Evolutionary conservation across 2,888 invertebrate species (phyloP), one percentile per base, ranked within the genome.

Genomic region (Plebejus argus): DNA sequence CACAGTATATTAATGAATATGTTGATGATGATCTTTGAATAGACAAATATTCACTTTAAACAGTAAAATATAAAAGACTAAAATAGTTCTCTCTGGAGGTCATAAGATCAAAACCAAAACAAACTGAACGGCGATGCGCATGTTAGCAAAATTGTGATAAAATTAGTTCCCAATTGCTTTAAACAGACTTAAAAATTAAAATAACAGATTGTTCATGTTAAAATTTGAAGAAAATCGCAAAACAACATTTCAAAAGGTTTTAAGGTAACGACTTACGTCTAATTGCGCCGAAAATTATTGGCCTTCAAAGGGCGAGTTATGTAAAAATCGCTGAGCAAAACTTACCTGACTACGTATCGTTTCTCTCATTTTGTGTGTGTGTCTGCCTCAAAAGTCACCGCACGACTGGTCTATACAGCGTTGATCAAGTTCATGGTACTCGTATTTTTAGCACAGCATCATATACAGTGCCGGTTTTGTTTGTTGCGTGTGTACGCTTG

Each of bases 291-390:
- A 28, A 33, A 28, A 18, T 66, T 28, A 18, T 66, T 28, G 66
- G 28, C 28, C 12, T 20, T 1, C 3, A 61, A 23, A 61, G 58
- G n/a, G 58, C 58, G 15, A 61, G 61, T 61, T 61, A 66, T 66
- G 66, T 66, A 66, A 66, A 66, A 66, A 66, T 66, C 66, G 66
- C 66, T 20, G 2, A 66, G 66, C 66, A 66, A 18, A 77, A 79
- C 80, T 78, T 85, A 90, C 90, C 86, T 89, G 89, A 80, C 85
- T 84, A 77, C 83, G 81, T 82, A 90, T 85, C 18, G 88, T 87
- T 77, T 87, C 87, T 82, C 86, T 86, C 90, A 90, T 90, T 79
- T 72, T 81, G 53, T 85, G 81, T 85, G 81, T 83, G 83, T 83
- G 82, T 77, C 79, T 79, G 78, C 80, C 79, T 80, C 85, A 79